These are phyloP conservation scores for Coleophora flavipennella DNA, from an alignment of 2,888 invertebrate genomes.

Conservation along the genomic window DNA sequence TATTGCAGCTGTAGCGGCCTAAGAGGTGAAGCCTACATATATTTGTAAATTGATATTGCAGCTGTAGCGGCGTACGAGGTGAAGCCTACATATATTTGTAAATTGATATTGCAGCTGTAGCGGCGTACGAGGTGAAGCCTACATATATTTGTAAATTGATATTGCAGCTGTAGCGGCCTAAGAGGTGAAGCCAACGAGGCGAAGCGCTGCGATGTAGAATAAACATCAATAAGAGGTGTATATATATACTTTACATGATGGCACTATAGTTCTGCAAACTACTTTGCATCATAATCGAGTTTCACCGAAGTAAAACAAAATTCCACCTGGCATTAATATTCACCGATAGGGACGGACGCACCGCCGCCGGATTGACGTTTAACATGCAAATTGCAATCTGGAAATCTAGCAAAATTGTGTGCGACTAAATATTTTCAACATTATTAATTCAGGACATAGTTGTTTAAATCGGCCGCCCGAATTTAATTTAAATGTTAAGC, in stretches of 20 bases:
- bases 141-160: no score
- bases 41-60: no score
- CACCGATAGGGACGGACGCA: constrained; percentile 68
- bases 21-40: no score
- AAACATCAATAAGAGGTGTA: not conserved
- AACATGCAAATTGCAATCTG: constrained; percentile 72
- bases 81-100: no score
- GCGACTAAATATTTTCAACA: constrained; percentile 65
- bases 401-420: constrained; percentile 67
- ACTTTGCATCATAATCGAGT: constrained; percentile 71
- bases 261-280: constrained; percentile 31
- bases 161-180: no score
- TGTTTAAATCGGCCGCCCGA: constrained; percentile 60
- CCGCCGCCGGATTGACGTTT: constrained; percentile 65
- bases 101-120: no score
- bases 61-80: no score
- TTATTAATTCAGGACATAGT: constrained; percentile 65
- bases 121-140: no score
- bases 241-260: not conserved
- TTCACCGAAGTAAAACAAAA: constrained; percentile 70
- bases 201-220: not conserved
- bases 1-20: no score
- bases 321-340: constrained; percentile 65
- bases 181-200: not conserved
- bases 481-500: constrained; percentile 70